Evolutionary conservation across 2,888 invertebrate species (phyloP).

Genomic region (Spatulosminthurus flaviceps): DNA sequence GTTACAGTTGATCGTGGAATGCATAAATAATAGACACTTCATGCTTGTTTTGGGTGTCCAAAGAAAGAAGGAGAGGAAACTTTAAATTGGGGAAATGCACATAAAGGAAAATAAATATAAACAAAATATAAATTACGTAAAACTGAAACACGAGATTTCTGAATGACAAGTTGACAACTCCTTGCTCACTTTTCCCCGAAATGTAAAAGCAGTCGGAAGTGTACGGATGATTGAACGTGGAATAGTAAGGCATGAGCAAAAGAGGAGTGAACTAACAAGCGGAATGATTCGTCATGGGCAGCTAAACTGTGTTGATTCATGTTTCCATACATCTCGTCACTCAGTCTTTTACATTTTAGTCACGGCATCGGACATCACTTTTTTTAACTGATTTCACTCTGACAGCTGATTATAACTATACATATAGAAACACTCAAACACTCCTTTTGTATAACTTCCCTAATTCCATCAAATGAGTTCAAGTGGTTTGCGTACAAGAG

Average conservation of each 20-base stretch:
- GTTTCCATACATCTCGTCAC: constrained; percentile 1
- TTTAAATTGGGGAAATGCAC: no score
- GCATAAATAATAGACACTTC: no score
- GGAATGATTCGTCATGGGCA: constrained; percentile 36
- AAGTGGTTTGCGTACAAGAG: no score
- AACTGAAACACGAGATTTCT: neutral
- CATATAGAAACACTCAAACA: neutral
- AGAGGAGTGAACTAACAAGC: constrained; percentile 6
- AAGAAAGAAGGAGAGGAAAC: no score
- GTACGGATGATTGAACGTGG: neutral
- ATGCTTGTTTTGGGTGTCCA: no score
- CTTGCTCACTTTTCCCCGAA: neutral
- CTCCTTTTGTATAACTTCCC: no score
- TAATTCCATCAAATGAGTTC: no score
- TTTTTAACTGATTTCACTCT: neutral
- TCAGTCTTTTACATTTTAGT: constrained; percentile 16
- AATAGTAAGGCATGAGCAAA: neutral
- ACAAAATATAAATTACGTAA: neutral
- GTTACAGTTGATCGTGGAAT: no score
- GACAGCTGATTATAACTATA: constrained; percentile 18
- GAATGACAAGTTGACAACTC: neutral
- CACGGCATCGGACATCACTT: constrained; percentile 33
- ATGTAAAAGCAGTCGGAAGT: constrained; percentile 10
- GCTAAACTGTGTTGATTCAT: constrained; percentile 35
- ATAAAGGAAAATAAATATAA: no score